phyloP scores from a whole-genome alignment of 2,888 invertebrate species.

The Gymnosoma rotundatum region DNA sequence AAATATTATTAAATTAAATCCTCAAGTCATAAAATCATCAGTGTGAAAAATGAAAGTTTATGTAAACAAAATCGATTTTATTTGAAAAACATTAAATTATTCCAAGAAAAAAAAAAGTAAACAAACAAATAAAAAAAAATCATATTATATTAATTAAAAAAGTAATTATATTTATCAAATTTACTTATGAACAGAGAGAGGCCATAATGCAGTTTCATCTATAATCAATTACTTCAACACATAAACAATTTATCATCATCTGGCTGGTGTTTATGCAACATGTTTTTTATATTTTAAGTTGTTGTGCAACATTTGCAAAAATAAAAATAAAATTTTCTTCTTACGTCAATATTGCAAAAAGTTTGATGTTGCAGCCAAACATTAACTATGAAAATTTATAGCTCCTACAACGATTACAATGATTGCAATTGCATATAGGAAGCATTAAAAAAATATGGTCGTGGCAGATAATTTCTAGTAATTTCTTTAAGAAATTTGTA shows the following conservation, averaged over 20 bases:
- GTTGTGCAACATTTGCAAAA: conserved; percentile 38
- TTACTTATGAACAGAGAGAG: background rate
- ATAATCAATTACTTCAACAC: background rate
- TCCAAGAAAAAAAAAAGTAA: background rate
- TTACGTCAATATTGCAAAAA: background rate
- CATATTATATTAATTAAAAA: background rate
- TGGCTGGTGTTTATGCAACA: background rate
- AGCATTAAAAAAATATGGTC: conserved; percentile 30
- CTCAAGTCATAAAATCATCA: background rate
- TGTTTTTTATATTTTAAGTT: background rate
- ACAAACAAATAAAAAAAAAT: background rate
- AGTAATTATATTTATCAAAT: background rate
- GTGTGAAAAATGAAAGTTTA: conserved; percentile 44
- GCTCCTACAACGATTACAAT: conserved; percentile 56
- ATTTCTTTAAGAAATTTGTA: conserved; percentile 57
- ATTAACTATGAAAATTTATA: conserved; percentile 37
- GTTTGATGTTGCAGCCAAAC: background rate
- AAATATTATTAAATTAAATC: too few species aligned
- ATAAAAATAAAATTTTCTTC: background rate
- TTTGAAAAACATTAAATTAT: background rate
- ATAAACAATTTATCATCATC: background rate
- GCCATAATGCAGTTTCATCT: background rate
- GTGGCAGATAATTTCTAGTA: conserved; percentile 3
- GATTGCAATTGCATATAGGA: conserved; percentile 48
- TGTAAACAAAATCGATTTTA: too few species aligned